Evolutionary conservation across 1,140 invertebrate genomes (phyloP).

Genomic region (Zaprionus kolodkinae): DNA sequence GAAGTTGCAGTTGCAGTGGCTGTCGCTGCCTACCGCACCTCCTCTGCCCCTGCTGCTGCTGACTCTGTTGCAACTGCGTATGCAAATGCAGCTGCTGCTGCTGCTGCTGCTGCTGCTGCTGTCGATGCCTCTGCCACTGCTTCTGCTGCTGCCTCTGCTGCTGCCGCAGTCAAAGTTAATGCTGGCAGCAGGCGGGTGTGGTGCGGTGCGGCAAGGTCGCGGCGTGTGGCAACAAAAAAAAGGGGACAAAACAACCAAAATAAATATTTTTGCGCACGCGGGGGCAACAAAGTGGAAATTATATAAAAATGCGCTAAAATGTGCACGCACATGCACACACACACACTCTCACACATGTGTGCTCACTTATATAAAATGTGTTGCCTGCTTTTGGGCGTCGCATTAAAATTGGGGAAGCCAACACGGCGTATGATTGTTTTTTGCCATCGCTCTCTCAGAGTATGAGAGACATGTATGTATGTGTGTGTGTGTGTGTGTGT

Average conservation of each 20-base stretch:
- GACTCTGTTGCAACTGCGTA: slow-evolving; percentile 2
- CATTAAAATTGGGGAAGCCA: slow-evolving; percentile 51
- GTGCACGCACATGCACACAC: slow-evolving; percentile 58
- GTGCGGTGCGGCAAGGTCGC: slow-evolving; percentile 73
- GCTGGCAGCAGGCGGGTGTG: slow-evolving; percentile 52
- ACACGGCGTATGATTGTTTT: slow-evolving; percentile 39
- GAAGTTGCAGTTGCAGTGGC: slow-evolving; percentile 12
- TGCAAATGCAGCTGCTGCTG: slow-evolving; percentile 32
- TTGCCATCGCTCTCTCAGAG: slow-evolving; percentile 6
- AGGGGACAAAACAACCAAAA: slow-evolving; percentile 81
- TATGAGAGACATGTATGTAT: not conserved
- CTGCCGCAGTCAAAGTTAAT: slow-evolving; percentile 55
- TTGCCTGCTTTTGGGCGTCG: slow-evolving; percentile 70
- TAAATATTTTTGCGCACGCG: slow-evolving; percentile 55
- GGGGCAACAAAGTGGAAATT: slow-evolving; percentile 76
- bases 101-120: too few relatives aligned
- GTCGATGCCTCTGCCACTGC: slow-evolving; percentile 27
- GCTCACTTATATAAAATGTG: slow-evolving; percentile 47
- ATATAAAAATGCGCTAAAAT: slow-evolving; percentile 83
- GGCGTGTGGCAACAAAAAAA: slow-evolving; percentile 53
- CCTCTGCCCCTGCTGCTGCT: slow-evolving; percentile 18
- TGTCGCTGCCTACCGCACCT: not conserved
- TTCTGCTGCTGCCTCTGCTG: slow-evolving; percentile 32
- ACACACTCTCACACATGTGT: slow-evolving; percentile 12
- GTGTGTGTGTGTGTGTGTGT: not conserved